Percentiles rank a stretch among this genome's conserved stretches.
phyloP scores from a whole-genome alignment of 2,888 invertebrate genomes.

The Brachynemurus nebulosus region DNA sequence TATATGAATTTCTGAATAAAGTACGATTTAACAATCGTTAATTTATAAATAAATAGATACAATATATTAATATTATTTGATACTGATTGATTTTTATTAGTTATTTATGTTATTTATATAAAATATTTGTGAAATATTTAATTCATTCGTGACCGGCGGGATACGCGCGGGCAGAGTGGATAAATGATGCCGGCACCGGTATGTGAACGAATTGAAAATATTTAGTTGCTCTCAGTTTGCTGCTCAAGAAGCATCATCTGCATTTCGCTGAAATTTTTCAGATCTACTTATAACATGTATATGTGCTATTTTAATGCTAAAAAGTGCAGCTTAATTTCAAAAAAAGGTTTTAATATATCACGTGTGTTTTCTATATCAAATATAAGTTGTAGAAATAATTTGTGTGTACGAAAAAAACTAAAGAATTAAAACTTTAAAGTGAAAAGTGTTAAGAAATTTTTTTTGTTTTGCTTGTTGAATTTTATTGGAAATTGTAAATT shows the following conservation, averaged over 20 bases:
- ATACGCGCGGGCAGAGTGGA: conserved; percentile 4
- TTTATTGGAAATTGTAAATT: no score
- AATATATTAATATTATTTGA: background rate
- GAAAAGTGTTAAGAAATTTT: no score
- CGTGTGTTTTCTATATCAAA: conserved; percentile 27
- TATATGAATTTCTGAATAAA: background rate
- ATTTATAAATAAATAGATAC: background rate
- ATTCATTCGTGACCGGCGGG: background rate
- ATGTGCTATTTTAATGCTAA: conserved; percentile 31
- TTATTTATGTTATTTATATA: no score
- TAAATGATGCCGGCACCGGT: background rate
- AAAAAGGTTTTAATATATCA: background rate
- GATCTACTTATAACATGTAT: conserved; percentile 34
- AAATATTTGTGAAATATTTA: no score
- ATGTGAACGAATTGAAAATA: background rate
- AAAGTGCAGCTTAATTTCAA: conserved; percentile 29
- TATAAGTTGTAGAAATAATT: conserved; percentile 29
- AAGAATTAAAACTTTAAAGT: conserved; percentile 19
- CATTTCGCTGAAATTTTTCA: background rate
- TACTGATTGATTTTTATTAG: background rate
- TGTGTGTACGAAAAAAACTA: conserved; percentile 33
- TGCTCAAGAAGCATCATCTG: background rate
- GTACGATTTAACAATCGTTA: conserved; percentile 3
- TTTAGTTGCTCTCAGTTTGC: conserved; percentile 7
- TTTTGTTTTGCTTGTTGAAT: no score